phyloP scores from a whole-genome alignment of 2,797 vertebrate genomes.

The Acrossocheilus fasciatus region DNA sequence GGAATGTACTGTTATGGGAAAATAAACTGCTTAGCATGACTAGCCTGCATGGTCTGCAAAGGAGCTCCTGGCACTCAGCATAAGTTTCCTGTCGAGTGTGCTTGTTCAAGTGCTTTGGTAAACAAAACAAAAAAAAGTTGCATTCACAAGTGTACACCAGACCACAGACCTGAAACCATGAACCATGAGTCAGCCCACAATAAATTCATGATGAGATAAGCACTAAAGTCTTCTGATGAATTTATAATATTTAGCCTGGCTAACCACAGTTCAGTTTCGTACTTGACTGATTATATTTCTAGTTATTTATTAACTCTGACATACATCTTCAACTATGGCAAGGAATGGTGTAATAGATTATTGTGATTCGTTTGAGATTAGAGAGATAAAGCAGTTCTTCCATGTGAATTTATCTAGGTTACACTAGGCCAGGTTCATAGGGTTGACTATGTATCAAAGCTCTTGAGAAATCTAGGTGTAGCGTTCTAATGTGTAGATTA shows the following conservation, averaged over 20 bases:
- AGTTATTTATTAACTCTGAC: slow-evolving; percentile 7
- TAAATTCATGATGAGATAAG: slow-evolving; percentile 1
- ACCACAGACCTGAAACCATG: background rate
- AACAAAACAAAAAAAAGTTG: background rate
- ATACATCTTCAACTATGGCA: slow-evolving; percentile 2
- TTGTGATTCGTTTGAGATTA: background rate
- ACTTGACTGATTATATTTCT: background rate
- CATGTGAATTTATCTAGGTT: slow-evolving; percentile 8
- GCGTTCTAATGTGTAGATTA: background rate
- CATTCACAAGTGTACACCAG: background rate
- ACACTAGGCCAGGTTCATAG: background rate
- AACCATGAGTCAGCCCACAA: background rate
- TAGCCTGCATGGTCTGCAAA: background rate
- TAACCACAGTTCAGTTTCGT: background rate
- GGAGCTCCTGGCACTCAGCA: slow-evolving; percentile 2
- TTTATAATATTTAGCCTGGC: background rate
- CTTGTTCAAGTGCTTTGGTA: background rate
- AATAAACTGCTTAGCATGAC: slow-evolving; percentile 5
- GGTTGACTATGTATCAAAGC: slow-evolving; percentile 2
- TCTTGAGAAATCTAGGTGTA: background rate
- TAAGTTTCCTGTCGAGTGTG: slow-evolving; percentile 17
- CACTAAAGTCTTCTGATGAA: background rate
- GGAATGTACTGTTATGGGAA: slow-evolving; percentile 69
- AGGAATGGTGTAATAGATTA: background rate
- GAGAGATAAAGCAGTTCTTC: background rate